A percentile compares a stretch with the other conserved stretches of the same genome.
These are phyloP conservation scores for Anoplius nigerrimus DNA, from an alignment of 2,888 invertebrate genomes.

Conservation along the genomic window DNA sequence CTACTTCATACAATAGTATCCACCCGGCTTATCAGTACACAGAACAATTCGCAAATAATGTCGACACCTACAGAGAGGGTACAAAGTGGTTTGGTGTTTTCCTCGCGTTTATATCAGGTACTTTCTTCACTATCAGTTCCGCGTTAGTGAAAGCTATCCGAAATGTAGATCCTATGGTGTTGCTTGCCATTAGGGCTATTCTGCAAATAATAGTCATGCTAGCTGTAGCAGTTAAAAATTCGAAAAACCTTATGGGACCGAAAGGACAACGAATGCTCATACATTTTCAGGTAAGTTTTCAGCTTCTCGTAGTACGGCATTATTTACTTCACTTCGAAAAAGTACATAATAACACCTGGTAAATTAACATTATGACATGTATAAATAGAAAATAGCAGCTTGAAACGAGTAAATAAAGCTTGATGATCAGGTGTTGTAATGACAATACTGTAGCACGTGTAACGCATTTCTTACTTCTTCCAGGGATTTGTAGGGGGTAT, in stretches of 20 bases:
- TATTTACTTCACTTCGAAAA: not conserved
- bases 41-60: conserved; percentile 69
- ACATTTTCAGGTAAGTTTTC: conserved; percentile 67
- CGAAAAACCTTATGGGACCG: conserved; percentile 71
- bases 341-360: not conserved
- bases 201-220: conserved; percentile 73
- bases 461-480: conserved; percentile 21
- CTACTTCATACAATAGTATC: conserved; percentile 69
- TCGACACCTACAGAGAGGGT: conserved; percentile 64
- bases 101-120: conserved; percentile 75
- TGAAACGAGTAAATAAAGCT: not conserved
- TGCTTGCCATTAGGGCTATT: conserved; percentile 72
- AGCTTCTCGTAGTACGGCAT: not conserved
- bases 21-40: conserved; percentile 67
- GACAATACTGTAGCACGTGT: not conserved
- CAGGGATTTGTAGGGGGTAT: conserved; percentile 75
- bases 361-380: not conserved
- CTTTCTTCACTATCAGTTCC: conserved; percentile 76
- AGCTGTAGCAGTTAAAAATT: conserved; percentile 63
- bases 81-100: conserved; percentile 73
- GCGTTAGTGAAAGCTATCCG: conserved; percentile 74
- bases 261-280: conserved; percentile 71
- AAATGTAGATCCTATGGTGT: conserved; percentile 75
- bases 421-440: not conserved
- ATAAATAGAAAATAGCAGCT: not conserved